Conservation (phyloP, 2,888 invertebrate genomes). For the Monopis laevigella region DNA sequence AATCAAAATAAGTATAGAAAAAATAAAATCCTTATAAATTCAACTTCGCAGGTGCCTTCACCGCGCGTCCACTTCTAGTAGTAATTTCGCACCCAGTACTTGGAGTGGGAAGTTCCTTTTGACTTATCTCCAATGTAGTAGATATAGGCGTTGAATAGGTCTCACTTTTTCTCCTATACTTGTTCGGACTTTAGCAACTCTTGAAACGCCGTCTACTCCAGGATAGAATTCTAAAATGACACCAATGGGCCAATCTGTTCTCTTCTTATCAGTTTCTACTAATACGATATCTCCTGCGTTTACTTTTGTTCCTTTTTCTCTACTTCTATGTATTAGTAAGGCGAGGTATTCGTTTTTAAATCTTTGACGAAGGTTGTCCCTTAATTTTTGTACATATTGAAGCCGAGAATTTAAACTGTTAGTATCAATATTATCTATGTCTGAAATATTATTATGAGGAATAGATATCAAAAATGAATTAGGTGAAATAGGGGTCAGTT, state of each 20-base stretch:
- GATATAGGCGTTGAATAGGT: too few relatives aligned
- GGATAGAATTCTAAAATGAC: constrained; percentile 2
- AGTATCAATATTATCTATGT: constrained; percentile 7
- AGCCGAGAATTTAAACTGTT: not conserved
- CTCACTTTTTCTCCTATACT: too few relatives aligned
- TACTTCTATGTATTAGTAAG: not conserved
- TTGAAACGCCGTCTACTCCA: constrained; percentile 6
- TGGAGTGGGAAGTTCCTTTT: too few relatives aligned
- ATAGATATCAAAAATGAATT: constrained; percentile 9
- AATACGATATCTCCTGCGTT: constrained; percentile 12
- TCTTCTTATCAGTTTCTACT: constrained; percentile 4
- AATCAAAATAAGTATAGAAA: too few relatives aligned
- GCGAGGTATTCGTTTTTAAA: constrained; percentile 13
- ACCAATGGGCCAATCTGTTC: constrained; percentile 9
- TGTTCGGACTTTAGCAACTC: constrained; percentile 11
- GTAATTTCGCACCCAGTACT: too few relatives aligned
- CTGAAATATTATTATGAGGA: constrained; percentile 13
- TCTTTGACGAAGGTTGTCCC: constrained; percentile 16
- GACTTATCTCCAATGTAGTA: too few relatives aligned
- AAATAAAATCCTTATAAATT: too few relatives aligned
- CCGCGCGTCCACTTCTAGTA: too few relatives aligned
- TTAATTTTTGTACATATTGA: not conserved
- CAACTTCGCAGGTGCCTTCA: too few relatives aligned
- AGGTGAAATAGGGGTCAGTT: constrained; percentile 12
- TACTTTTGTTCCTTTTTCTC: not conserved